Conservation (phyloP, 2,113 vertebrate species). For the Plectropomus leopardus region DNA sequence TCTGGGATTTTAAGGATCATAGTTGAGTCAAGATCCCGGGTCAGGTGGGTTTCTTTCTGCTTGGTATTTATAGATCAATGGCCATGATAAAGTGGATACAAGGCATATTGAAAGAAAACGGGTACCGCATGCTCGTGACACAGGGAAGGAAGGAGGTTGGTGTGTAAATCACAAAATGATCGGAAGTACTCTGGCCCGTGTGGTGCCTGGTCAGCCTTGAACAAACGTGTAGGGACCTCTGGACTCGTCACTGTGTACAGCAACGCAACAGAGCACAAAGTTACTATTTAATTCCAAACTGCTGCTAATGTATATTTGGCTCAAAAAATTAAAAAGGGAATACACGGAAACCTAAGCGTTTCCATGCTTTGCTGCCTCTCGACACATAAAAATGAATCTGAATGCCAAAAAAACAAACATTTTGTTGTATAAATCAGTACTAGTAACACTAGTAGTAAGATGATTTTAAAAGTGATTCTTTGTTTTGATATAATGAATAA, state of each 20-base stretch:
- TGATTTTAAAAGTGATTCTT: conserved; percentile 74
- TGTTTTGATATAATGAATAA: conserved; percentile 78
- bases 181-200: conserved; percentile 1
- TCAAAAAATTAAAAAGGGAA: conserved; percentile 81
- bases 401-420: conserved; percentile 82
- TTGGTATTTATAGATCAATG: conserved; percentile 27
- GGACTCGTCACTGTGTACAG: conserved; percentile 56
- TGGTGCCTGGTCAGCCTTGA: conserved; percentile 37
- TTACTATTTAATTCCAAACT: conserved; percentile 70
- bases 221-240: conserved; percentile 44
- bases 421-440: conserved; percentile 79
- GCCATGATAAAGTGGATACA: conserved; percentile 21
- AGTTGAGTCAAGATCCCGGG: conserved; percentile 14
- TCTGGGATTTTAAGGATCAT: conserved; percentile 16
- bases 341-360: conserved; percentile 61
- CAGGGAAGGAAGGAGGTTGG: conserved; percentile 5
- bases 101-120: conserved; percentile 36
- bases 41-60: conserved; percentile 30
- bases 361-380: conserved; percentile 70
- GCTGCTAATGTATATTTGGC: conserved; percentile 80
- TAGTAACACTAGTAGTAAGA: conserved; percentile 69
- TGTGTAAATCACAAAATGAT: conserved; percentile 18
- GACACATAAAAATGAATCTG: conserved; percentile 61
- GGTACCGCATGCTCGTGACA: conserved; percentile 18
- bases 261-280: conserved; percentile 57